These are phyloP conservation scores for Stichopus chloronotus DNA, from an alignment of 35 echinoderm and acorn worm species.

Conservation along the genomic window DNA sequence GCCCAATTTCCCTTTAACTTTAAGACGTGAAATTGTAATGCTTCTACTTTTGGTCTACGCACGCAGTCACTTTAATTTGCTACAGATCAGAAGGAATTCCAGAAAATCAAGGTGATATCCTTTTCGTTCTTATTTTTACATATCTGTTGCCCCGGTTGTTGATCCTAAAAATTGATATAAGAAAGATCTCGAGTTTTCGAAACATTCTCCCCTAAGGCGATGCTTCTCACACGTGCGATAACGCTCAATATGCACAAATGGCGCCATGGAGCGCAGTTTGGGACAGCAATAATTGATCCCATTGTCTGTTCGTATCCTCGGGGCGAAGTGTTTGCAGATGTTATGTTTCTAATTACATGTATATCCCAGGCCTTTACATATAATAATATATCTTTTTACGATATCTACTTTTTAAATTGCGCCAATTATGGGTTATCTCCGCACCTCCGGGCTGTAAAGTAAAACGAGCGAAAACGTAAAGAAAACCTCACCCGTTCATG, in stretches of 20 bases:
- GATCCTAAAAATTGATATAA: neutral
- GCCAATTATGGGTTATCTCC: constrained; percentile 34
- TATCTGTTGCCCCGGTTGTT: neutral
- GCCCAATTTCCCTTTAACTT: too few species aligned
- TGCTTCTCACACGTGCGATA: neutral
- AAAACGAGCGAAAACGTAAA: neutral
- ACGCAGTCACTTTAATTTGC: neutral
- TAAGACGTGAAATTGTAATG: too few species aligned
- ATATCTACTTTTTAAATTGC: constrained; percentile 43
- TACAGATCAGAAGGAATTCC: neutral
- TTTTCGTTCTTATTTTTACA: neutral
- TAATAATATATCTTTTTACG: constrained; percentile 1
- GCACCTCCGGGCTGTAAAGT: constrained; percentile 10
- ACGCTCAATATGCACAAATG: neutral
- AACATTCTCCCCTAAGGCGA: neutral
- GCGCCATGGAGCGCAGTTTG: constrained; percentile 11
- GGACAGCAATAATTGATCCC: constrained; percentile 10
- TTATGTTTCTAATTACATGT: neutral
- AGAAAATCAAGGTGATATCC: constrained; percentile 4
- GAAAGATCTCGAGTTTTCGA: neutral
- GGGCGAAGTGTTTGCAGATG: neutral
- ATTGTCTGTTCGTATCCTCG: constrained; percentile 20
- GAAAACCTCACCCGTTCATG: neutral
- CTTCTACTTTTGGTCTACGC: too few species aligned
- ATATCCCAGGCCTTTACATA: neutral